Base-by-base conservation (phyloP, 2,113 vertebrate species). In the Brachirus orientalis region DNA sequence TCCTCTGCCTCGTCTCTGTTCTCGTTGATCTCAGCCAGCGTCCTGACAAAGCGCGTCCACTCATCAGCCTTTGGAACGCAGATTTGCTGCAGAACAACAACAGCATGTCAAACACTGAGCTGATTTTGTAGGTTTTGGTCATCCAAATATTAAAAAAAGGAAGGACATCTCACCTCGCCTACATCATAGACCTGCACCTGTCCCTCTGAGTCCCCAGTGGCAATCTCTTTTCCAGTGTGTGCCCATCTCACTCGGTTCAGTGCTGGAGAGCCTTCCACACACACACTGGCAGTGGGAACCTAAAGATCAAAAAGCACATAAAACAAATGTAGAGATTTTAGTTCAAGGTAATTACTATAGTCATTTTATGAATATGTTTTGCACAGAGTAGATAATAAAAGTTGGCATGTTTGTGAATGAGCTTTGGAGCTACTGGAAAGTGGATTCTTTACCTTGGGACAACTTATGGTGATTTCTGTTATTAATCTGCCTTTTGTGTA, bases 161-260 rank as follows among this genome's bases (percentile, higher is more conserved):
- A 36, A 28, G 1, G 14, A 50, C 2, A 5, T 38, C 95, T 90
- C 85, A 98, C 98, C 96, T 99, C 98, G 86, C 98, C 98, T 48
- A 99, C 95, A 0, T 99, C 98, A 16, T 98, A 99, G 69, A 99
- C 95, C 79, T 95, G 94, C 73, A 99, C 96, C 70, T 96, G 94
- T 63, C 98, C 98, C 65, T 99, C 98, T 0, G 98, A 99, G 87
- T 98, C 96, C 2, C 98, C 98, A 0, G 97, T 96, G n/a, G 97
- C 98, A 51, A 99, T 96, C 91, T 99, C 98, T 90, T 95, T 95
- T 48, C 98, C 98, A 7, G 97, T 94, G 50, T 96, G 95, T 7
- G 96, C 93, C 98, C 98, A 99, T 88, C 95, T 94, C 59, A 99
- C 96, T 6, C 95, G 95, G 90, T 99, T 99, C 86, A 99, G 92